Conservation (phyloP, 2,797 vertebrate genomes). For the Rhabdophis nuchalis region DNA sequence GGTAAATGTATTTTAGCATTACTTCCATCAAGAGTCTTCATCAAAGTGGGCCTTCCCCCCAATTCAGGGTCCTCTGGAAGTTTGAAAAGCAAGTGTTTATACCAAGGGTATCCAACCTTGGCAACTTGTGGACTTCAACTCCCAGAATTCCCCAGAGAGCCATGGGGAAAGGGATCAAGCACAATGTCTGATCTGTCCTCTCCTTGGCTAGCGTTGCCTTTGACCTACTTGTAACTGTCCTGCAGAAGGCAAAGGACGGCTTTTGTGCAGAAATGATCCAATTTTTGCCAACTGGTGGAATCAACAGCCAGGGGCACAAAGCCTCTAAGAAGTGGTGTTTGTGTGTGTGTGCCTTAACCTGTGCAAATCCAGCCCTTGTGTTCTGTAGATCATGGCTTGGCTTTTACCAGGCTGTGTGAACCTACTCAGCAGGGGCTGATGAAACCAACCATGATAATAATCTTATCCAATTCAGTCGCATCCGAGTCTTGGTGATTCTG, state of each 20-base stretch:
- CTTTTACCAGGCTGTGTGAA: background rate
- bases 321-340: background rate
- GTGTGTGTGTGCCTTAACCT: background rate
- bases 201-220: background rate
- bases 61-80: background rate
- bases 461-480: background rate
- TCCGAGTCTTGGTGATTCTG: background rate
- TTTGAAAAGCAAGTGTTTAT: background rate
- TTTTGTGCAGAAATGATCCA: background rate
- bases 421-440: background rate
- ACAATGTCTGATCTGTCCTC: too few relatives aligned
- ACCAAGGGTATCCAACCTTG: background rate
- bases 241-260: background rate
- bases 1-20: background rate
- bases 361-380: background rate
- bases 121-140: background rate
- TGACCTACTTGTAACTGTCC: background rate
- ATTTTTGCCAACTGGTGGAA: background rate
- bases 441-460: background rate
- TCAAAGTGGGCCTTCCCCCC: background rate
- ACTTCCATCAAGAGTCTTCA: background rate
- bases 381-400: background rate
- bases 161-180: background rate
- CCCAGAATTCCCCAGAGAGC: background rate
- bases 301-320: background rate